Conservation (phyloP, 2,888 invertebrate species). For the Agrochola lota region DNA sequence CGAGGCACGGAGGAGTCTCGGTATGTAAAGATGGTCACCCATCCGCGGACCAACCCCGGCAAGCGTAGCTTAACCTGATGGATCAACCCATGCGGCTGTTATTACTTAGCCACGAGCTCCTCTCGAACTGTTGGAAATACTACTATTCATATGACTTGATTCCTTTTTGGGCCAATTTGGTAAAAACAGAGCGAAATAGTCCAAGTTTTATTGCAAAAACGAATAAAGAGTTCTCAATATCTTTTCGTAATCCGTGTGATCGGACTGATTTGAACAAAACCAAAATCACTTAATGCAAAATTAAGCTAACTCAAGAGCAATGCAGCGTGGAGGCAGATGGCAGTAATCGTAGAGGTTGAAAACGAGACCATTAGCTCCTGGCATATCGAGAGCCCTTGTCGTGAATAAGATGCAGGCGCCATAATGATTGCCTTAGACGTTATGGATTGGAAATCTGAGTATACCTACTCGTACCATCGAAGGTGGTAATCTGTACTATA, state of each 20-base stretch:
- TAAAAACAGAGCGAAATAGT: not conserved
- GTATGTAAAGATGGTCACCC: too few species aligned
- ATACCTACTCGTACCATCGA: not conserved
- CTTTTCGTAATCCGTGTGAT: not conserved
- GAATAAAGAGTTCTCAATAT: not conserved
- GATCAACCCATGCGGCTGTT: too few species aligned
- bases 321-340: slow-evolving; percentile 34
- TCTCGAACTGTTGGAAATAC: not conserved
- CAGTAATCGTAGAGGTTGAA: slow-evolving; percentile 53
- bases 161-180: not conserved
- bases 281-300: not conserved
- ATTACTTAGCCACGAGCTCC: too few species aligned
- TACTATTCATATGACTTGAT: too few species aligned
- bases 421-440: slow-evolving; percentile 40
- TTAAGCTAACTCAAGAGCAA: slow-evolving; percentile 5
- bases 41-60: too few species aligned
- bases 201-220: too few species aligned
- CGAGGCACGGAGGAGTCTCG: too few species aligned
- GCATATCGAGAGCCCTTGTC: slow-evolving; percentile 41
- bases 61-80: too few species aligned
- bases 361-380: slow-evolving; percentile 45
- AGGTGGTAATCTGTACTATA: not conserved
- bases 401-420: slow-evolving; percentile 42
- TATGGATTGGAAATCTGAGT: not conserved
- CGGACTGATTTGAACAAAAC: not conserved